phyloP scores from a whole-genome alignment of 2,797 vertebrate species.

The Enteromius treurensis region DNA sequence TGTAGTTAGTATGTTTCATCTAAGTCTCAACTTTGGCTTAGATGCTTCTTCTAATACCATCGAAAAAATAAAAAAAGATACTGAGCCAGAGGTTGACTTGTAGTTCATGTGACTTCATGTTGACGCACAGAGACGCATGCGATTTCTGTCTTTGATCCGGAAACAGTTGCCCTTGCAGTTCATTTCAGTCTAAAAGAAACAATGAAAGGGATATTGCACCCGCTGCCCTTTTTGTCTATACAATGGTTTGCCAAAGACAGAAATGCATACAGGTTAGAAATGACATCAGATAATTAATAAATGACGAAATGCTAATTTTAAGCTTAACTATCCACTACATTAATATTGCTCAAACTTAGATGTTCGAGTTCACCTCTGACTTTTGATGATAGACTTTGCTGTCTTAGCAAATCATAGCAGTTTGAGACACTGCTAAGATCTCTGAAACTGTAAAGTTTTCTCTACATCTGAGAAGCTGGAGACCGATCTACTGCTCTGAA shows the following conservation, averaged over 20 bases:
- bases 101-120: neutral
- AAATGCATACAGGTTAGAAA: neutral
- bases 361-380: neutral
- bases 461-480: neutral
- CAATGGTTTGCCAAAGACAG: neutral
- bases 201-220: neutral
- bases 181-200: neutral
- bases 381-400: neutral
- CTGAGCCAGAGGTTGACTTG: neutral
- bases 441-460: neutral
- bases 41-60: neutral
- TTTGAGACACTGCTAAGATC: neutral
- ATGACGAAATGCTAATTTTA: neutral
- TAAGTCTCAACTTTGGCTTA: neutral
- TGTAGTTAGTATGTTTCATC: neutral
- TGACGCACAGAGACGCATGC: neutral
- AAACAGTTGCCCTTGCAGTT: neutral
- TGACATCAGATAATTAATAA: neutral
- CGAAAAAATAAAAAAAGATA: neutral
- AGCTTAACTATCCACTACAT: neutral
- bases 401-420: neutral
- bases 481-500: neutral
- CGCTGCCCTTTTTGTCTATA: neutral
- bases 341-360: neutral
- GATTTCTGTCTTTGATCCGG: neutral